A percentile compares a stretch with the other conserved stretches of the same genome.
phyloP scores from a whole-genome alignment of 2,888 invertebrate species.

The Ochropleura leucogaster region DNA sequence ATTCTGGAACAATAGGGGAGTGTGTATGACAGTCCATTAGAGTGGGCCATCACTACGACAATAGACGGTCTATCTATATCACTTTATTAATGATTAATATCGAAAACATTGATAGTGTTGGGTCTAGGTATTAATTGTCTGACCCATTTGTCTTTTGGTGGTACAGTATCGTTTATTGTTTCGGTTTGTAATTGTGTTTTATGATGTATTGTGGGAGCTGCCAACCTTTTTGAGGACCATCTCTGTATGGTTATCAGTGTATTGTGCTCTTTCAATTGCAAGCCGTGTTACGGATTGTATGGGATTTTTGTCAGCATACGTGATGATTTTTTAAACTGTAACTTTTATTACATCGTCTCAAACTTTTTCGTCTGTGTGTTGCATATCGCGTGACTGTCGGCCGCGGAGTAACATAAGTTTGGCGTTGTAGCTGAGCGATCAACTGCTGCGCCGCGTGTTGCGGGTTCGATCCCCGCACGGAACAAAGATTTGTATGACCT shows the following conservation, averaged over 20 bases:
- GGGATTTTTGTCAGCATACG: not conserved
- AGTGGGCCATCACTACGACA: slow-evolving; percentile 75
- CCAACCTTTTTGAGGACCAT: slow-evolving; percentile 6
- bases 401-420: no score
- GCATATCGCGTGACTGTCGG: no score
- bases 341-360: no score
- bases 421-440: no score
- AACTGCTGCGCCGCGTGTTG: no score
- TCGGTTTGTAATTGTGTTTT: slow-evolving; percentile 23
- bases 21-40: slow-evolving; percentile 87
- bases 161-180: slow-evolving; percentile 25
- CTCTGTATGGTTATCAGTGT: not conserved
- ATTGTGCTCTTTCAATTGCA: not conserved
- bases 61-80: slow-evolving; percentile 66
- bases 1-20: slow-evolving; percentile 83
- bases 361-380: no score
- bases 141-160: slow-evolving; percentile 42
- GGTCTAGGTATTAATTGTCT: slow-evolving; percentile 55
- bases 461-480: no score
- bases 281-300: not conserved
- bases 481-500: no score
- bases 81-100: slow-evolving; percentile 67
- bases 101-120: slow-evolving; percentile 62
- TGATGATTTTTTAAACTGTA: not conserved
- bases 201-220: not conserved